These are phyloP conservation scores for Ceriagrion tenellum DNA, from an alignment of 2,888 invertebrate genomes.

Conservation along the genomic window DNA sequence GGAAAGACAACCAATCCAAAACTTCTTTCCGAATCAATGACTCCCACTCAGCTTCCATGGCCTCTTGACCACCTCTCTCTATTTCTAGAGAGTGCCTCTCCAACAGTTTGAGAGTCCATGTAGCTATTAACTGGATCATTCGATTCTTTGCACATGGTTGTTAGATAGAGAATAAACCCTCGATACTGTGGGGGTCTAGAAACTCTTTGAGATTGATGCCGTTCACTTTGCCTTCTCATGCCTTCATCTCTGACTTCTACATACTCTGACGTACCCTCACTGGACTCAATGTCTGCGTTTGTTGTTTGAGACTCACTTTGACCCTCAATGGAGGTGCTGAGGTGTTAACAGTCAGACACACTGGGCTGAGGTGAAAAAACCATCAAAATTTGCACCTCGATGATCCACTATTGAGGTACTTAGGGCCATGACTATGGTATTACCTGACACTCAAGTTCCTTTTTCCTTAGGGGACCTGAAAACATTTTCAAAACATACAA, in stretches of 20 bases:
- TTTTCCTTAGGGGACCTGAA: neutral
- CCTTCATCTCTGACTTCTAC: neutral
- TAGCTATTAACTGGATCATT: constrained; percentile 4
- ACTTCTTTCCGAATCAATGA: too few species aligned
- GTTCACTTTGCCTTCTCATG: too few species aligned
- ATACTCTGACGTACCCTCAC: neutral
- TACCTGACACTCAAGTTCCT: neutral
- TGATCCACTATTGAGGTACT: neutral
- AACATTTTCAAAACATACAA: neutral
- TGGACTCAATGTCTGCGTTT: neutral
- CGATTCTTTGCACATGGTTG: neutral
- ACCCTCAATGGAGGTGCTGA: neutral
- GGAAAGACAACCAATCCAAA: neutral
- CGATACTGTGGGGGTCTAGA: neutral
- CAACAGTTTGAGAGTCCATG: neutral
- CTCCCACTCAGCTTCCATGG: neutral
- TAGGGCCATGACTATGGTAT: neutral
- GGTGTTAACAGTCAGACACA: neutral
- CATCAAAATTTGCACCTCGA: neutral
- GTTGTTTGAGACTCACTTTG: neutral
- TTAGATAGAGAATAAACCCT: too few species aligned
- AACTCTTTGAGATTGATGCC: constrained; percentile 22
- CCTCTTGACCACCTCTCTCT: constrained; percentile 3
- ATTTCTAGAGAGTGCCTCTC: constrained; percentile 30
- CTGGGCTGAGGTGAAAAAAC: neutral